Conservation (phyloP, 1,140 invertebrate species). For the Camponotus floridanus region DNA sequence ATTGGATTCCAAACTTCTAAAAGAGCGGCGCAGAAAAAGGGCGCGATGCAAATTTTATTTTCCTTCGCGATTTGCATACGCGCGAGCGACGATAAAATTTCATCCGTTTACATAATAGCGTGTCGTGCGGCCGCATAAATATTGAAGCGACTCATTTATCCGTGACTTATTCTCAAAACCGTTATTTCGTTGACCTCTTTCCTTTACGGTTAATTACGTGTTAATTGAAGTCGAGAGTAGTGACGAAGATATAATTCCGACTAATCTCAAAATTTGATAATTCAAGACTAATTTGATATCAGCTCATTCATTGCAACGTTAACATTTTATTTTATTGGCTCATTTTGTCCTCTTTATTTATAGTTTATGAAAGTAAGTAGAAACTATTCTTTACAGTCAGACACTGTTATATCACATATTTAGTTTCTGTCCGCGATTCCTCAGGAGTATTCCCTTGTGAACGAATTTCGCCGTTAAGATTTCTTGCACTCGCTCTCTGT, state of each 20-base stretch:
- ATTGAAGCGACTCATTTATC: constrained; percentile 41
- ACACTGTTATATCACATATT: not conserved
- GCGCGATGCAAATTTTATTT: constrained; percentile 64
- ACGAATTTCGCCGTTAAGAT: constrained; percentile 18
- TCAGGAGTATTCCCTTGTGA: not conserved
- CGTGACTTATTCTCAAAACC: constrained; percentile 52
- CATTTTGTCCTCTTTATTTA: not conserved
- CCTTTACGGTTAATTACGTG: not conserved
- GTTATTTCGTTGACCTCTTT: constrained; percentile 31
- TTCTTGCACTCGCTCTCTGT: constrained; percentile 1
- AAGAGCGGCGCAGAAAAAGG: constrained; percentile 58
- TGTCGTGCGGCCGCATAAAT: constrained; percentile 60
- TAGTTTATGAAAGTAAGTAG: not conserved
- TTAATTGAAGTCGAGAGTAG: not conserved
- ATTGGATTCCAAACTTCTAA: constrained; percentile 62
- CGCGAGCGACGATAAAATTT: constrained; percentile 60
- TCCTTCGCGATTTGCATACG: constrained; percentile 60
- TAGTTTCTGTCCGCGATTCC: not conserved
- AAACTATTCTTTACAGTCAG: not conserved
- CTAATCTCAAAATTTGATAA: not conserved
- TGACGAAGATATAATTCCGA: not conserved
- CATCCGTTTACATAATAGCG: constrained; percentile 62
- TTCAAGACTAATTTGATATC: not conserved
- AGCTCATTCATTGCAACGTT: not conserved
- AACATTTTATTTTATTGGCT: not conserved